Evolutionary conservation across 2,797 vertebrate genomes (phyloP).

Genomic region (Sitta carolinensis): DNA sequence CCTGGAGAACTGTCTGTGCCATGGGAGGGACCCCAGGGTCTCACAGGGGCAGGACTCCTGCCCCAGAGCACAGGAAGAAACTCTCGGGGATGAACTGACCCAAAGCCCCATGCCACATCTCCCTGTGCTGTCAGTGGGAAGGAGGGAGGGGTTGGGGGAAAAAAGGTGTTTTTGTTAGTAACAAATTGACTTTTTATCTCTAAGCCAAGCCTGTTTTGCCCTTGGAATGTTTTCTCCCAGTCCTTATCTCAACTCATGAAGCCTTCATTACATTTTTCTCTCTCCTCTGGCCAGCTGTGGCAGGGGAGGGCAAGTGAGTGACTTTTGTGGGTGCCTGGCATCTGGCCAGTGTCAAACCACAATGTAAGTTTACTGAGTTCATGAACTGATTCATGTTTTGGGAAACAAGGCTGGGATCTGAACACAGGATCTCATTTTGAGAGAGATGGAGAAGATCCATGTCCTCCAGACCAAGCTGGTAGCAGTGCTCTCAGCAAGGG

Average conservation of each 20-base stretch:
- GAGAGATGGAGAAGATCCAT: not conserved
- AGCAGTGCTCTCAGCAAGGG: not conserved
- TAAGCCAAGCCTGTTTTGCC: not conserved
- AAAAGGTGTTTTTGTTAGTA: not conserved
- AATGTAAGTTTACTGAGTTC: not conserved
- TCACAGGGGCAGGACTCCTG: no score
- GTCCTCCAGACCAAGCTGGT: accelerated
- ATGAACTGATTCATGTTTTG: not conserved
- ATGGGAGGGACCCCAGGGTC: no score
- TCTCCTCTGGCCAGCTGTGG: not conserved
- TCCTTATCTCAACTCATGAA: not conserved
- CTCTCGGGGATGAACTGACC: not conserved
- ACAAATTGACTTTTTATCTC: not conserved
- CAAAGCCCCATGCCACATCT: not conserved
- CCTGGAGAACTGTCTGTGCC: no score
- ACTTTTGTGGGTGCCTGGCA: not conserved
- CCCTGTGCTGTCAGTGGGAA: accelerated
- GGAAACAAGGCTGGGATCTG: not conserved
- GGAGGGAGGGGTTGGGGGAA: accelerated
- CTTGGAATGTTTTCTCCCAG: not conserved
- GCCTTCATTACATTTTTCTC: not conserved
- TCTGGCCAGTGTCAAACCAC: not conserved
- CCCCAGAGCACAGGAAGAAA: no score
- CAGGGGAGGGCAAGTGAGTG: not conserved
- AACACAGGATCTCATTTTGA: not conserved